Conservation (phyloP, 1,140 invertebrate species). For the Rhyacophila brunnea region DNA sequence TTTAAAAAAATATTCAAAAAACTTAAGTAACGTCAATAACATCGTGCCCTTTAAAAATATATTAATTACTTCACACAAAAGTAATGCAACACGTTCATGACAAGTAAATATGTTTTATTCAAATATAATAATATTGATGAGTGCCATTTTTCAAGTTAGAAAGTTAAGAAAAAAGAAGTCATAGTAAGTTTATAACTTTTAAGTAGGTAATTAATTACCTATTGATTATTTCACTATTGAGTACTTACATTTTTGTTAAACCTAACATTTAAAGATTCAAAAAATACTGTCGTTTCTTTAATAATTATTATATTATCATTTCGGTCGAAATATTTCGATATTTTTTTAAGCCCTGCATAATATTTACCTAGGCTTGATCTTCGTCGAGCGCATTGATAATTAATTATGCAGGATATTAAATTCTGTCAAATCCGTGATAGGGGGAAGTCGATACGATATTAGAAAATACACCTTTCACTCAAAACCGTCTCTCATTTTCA, state of each 20-base stretch:
- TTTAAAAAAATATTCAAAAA: background rate
- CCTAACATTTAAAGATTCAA: conserved; percentile 32
- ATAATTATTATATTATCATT: conserved; percentile 16
- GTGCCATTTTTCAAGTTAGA: no score
- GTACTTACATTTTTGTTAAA: background rate
- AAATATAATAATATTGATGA: no score
- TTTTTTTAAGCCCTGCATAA: background rate
- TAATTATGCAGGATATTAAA: no score
- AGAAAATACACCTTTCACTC: background rate
- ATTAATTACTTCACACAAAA: no score
- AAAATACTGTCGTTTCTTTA: conserved; percentile 34
- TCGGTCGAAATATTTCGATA: conserved; percentile 28
- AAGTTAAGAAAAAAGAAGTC: no score
- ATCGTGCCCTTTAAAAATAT: background rate
- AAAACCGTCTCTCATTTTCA: background rate
- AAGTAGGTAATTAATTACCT: no score
- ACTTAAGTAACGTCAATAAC: background rate
- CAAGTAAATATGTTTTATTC: no score
- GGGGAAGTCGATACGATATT: background rate
- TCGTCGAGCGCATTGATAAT: no score
- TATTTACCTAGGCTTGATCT: no score
- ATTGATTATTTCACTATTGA: background rate
- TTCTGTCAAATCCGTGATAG: background rate
- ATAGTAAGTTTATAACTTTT: background rate
- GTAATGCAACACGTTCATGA: no score